Conservation (phyloP, 1,140 invertebrate species). For the Littorina saxatilis region DNA sequence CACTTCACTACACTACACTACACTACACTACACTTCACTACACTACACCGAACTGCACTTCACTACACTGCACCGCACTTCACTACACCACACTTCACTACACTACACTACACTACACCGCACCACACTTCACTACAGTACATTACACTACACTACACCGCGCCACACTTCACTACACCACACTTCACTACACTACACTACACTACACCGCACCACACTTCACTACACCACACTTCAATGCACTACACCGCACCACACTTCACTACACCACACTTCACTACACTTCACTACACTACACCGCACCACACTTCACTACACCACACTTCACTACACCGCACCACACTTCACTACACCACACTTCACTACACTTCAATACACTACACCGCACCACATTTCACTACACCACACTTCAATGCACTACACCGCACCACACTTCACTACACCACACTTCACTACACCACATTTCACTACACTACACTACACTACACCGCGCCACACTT, state of each 20-base stretch:
- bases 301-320: conserved; percentile 5
- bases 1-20: neutral
- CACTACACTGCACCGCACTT: neutral
- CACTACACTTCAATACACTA: conserved; percentile 15
- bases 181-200: conserved; percentile 9
- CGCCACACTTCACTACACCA: neutral
- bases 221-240: neutral
- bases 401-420: neutral
- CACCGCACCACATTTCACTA: neutral
- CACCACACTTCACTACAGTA: neutral
- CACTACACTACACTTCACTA: neutral
- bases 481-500: neutral
- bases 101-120: neutral
- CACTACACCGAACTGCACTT: neutral
- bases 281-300: conserved; percentile 6
- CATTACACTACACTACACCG: neutral
- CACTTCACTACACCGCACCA: conserved; percentile 11
- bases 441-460: conserved; percentile 5
- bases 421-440: conserved; percentile 10
- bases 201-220: neutral
- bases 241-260: neutral
- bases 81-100: neutral
- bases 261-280: neutral
- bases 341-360: conserved; percentile 9
- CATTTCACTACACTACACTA: conserved; percentile 3